Conservation (phyloP, 2,888 invertebrate genomes). For the Adineta ricciae region DNA sequence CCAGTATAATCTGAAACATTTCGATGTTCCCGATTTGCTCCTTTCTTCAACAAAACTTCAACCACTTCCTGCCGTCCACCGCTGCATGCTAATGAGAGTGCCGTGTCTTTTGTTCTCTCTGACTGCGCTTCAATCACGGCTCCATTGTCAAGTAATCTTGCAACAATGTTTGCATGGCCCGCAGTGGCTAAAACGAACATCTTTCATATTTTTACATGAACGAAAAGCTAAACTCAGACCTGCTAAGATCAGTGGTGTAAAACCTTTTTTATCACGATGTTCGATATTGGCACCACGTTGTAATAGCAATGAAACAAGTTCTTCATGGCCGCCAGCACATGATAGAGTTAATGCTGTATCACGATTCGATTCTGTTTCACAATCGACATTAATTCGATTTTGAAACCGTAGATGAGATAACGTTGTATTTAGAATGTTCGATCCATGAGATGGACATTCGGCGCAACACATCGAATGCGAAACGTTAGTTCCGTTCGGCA, state of each 20-base stretch:
- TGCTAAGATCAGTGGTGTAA: slow-evolving; percentile 30
- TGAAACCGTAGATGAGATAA: not conserved
- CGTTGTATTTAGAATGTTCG: not conserved
- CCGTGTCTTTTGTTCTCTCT: slow-evolving; percentile 95
- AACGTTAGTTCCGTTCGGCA: not conserved
- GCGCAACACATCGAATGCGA: not conserved
- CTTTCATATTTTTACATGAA: slow-evolving; percentile 57
- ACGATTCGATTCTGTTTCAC: slow-evolving; percentile 94
- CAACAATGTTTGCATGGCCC: slow-evolving; percentile 76
- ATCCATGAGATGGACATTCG: not conserved
- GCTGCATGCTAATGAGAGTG: slow-evolving; percentile 88
- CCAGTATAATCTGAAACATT: slow-evolving; percentile 67
- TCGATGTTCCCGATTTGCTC: slow-evolving; percentile 90
- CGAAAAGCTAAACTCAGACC: not conserved
- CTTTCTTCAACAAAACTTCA: slow-evolving; percentile 74
- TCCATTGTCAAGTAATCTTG: slow-evolving; percentile 77
- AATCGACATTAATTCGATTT: slow-evolving; percentile 60
- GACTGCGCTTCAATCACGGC: slow-evolving; percentile 97
- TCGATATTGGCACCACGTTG: slow-evolving; percentile 88
- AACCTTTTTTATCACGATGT: slow-evolving; percentile 83
- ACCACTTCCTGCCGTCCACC: slow-evolving; percentile 85
- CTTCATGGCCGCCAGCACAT: slow-evolving; percentile 82
- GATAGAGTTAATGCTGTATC: slow-evolving; percentile 94
- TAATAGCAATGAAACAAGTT: slow-evolving; percentile 80
- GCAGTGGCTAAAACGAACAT: slow-evolving; percentile 83